Base-by-base conservation (phyloP, 2,888 invertebrate species). In the Uropetala carovei region DNA sequence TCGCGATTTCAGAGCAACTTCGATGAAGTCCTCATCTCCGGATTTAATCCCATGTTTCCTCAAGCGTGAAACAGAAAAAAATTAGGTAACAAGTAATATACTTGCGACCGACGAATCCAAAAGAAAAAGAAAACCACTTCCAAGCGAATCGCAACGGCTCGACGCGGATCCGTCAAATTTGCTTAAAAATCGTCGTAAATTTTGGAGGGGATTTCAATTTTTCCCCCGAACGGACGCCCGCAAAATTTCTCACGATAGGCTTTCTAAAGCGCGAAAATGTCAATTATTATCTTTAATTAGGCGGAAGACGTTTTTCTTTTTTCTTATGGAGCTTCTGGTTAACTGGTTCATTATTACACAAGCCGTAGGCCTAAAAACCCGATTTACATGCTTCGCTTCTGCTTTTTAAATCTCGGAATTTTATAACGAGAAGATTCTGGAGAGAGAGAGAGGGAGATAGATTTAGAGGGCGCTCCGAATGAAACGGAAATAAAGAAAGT, bases 281-380 rank as follows among this genome's bases (percentile, higher is more conserved):
- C 22, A 75, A 68, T 68, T 18, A 68, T 68, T 68, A 22, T 27
- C 75, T 75, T 75, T 27, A 75, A 75, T 75, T 22, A 75, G 75
- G 27, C 68, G 68, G 68, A 68, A 68, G 68, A 22, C 10, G 18
- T 75, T 27, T 75, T 75, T 27, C 27, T 27, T 75, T 27, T 75
- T 27, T 27, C 22, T 22, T 27, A 75, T 18, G 75, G 75, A 8
- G 75, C 75, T 75, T 18, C 16, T 9, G 8, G 68, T 68, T 13
- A 75, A 75, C 75, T 75, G 75, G 75, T 75, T 75, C 27, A 75
- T 27, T 22, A 75, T 13, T 18, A 75, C 27, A 75, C 75, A 22
- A 27, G 68, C 68, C 68, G 27, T 11, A 27, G 27, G 27, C 75
- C 75, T 14, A 13, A 75, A 27, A 75, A 75, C 75, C 75, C 18